A percentile compares a stretch with the other conserved stretches of the same genome.
Conservation (phyloP, 2,888 invertebrate species). For the Andrena praecox region DNA sequence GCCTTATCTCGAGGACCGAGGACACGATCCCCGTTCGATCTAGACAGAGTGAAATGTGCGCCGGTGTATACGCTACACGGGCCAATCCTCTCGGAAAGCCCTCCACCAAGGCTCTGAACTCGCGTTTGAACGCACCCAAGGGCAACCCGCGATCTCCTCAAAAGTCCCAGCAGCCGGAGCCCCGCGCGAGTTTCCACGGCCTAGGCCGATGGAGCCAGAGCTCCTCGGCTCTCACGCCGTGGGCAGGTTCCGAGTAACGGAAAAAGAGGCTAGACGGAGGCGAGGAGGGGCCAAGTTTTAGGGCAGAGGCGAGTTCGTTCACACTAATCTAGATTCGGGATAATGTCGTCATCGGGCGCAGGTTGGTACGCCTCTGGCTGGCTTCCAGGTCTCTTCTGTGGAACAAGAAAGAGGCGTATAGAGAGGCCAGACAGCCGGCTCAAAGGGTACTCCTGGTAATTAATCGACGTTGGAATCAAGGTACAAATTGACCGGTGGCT, state of each 20-base stretch:
- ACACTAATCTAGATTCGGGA: slow-evolving; percentile 77
- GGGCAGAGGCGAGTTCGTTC: slow-evolving; percentile 72
- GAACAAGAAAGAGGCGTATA: slow-evolving; percentile 50
- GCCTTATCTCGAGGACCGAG: not conserved
- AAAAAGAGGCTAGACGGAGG: slow-evolving; percentile 21
- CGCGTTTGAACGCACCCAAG: not conserved
- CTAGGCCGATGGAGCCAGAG: no score
- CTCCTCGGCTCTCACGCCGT: not conserved
- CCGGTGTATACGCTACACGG: not conserved
- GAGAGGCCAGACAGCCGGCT: slow-evolving; percentile 30
- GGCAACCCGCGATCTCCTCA: not conserved
- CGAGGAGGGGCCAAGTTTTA: slow-evolving; percentile 37
- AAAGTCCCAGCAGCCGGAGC: not conserved
- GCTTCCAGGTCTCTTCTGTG: slow-evolving; percentile 66
- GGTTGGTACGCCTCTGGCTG: slow-evolving; percentile 64
- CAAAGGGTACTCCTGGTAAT: slow-evolving; percentile 55
- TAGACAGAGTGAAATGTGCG: not conserved
- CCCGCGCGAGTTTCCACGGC: no score
- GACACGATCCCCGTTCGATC: not conserved
- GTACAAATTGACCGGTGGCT: slow-evolving; percentile 17
- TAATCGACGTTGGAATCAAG: slow-evolving; percentile 52
- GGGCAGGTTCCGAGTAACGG: slow-evolving; percentile 1
- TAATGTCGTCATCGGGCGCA: slow-evolving; percentile 70
- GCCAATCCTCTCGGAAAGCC: not conserved
- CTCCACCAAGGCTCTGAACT: not conserved